A percentile compares a stretch with the other conserved stretches of the same genome.
phyloP scores from a whole-genome alignment of 30 jellyfish, hydroid and myxozoan genomes.

The Sanderia malayensis region DNA sequence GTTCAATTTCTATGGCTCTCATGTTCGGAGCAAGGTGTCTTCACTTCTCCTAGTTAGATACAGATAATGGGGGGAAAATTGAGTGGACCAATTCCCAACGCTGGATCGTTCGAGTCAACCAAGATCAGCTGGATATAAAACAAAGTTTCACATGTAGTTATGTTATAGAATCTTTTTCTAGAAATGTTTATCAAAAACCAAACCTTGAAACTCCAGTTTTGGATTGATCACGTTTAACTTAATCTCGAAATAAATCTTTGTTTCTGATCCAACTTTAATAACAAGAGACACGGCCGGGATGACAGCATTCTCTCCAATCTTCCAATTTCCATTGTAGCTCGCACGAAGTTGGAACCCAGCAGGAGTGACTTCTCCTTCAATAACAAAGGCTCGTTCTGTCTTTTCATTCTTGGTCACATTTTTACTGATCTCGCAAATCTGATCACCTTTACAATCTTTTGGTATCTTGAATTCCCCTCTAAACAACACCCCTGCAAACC shows the following conservation, averaged over 20 bases:
- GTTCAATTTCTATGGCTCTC: too few relatives aligned
- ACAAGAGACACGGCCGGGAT: constrained; percentile 39
- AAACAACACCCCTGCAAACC: constrained; percentile 67
- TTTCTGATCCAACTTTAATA: constrained; percentile 59
- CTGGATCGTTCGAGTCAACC: too few relatives aligned
- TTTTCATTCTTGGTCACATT: constrained; percentile 54
- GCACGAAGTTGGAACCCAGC: constrained; percentile 70
- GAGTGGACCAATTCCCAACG: too few relatives aligned
- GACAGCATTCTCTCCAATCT: constrained; percentile 43
- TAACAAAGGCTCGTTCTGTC: constrained; percentile 20
- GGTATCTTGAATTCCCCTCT: constrained; percentile 68
- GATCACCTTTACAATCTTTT: constrained; percentile 74
- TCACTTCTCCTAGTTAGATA: too few relatives aligned
- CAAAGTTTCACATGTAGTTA: too few relatives aligned
- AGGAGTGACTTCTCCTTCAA: constrained; percentile 47
- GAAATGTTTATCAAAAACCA: too few relatives aligned
- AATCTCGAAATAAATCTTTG: constrained; percentile 57
- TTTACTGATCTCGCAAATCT: constrained; percentile 71
- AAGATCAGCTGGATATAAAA: too few relatives aligned
- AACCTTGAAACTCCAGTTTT: constrained; percentile 61
- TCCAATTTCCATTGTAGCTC: constrained; percentile 57
- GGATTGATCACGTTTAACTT: constrained; percentile 38
- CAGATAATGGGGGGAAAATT: too few relatives aligned
- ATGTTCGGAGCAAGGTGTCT: too few relatives aligned
- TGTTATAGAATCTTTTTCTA: too few relatives aligned